Evolutionary conservation across 2,113 vertebrate species (phyloP), one percentile per base, ranked within the genome.

Genomic region (Pogonocichla stellata): DNA sequence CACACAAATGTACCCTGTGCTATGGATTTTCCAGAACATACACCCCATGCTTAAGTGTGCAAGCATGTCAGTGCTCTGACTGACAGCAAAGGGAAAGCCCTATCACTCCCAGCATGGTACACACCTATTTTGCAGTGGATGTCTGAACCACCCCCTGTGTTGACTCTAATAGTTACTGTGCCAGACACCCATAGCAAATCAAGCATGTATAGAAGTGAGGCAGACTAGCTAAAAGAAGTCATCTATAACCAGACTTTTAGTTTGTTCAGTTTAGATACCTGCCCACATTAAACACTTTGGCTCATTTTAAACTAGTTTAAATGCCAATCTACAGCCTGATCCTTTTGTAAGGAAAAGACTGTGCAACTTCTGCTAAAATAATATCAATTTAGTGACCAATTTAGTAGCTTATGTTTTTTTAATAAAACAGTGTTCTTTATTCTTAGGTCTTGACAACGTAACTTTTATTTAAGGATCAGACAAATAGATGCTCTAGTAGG

Each of bases 1-100:
- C 81, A 42, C 43, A 57, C 19, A 38, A 28, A 70, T 0, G 0
- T 31, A 26, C 31, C 66, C 66, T 33, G 19, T 72, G 74, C 42
- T 57, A 13, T n/a, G 66, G 40, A 34, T 85, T 67, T 93, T 65
- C 70, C 73, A 81, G 90, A 62, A 43, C 5, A 1, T 22, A 26
- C 6, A 29, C 17, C 25, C 25, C 0, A 4, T n/a, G 45, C 6
- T 0, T 23, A 51, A 43, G 28, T 18, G 22, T 16, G 56, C 20
- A 58, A 67, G 40, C 4, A 6, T 20, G 25, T 12, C 15, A 8
- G 51, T 7, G 42, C 42, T 80, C 7, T 0, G 1, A 33, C 61
- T 8, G 60, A 54, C 25, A 34, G 34, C 29, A 67, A 60, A n/a
- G 14, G 53, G 19, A 23, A 29, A 80, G 50, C n/a, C 25, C 54